Base-by-base conservation (phyloP, 2,797 vertebrate genomes). In the Pangasius krempfi region DNA sequence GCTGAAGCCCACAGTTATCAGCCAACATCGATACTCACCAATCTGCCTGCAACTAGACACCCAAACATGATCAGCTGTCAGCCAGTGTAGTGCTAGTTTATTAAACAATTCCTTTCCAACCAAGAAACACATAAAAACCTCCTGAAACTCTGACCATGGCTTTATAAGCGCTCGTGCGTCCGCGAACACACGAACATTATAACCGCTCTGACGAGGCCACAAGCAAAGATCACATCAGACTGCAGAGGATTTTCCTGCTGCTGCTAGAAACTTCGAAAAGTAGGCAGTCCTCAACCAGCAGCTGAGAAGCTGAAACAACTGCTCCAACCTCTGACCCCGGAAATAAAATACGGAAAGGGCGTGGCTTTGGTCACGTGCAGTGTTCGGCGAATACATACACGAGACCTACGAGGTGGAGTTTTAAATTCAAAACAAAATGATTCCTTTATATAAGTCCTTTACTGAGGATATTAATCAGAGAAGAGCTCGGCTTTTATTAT, bases 41-140 rank as follows among this genome's bases (percentile, higher is more conserved):
- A 22, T 89, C 95, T 89, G 0, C 96, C 96, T 1, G 96, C 96
- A 1, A 97, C 96, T 91, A 97, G 27, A 89, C 96, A 97, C 0
- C 96, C 96, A 82, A 97, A 96, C 96, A 97, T 97, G 30, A 25
- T 85, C 47, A 60, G 8, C 50, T 25, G 54, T 62, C 50, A 76
- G 78, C 54, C 64, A 12, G 47, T 30, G 3, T 7, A 30, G 16
- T 3, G 5, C 3, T 64, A 16, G 2, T 30, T 30, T 50, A 50
- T 20, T 20, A 0, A 30, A 4, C 20, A 0, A n/a, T 20, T 50
- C 2, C 18, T 16, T 16, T 9, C 25, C 5, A 82, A 8, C 37
- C 20, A 56, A 37, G 27, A 12, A 40, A 81, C 54, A 80, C n/a
- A 20, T 5, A 47, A n/a, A 12, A 47, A 62, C 18, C 33, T 30